Evolutionary conservation across 2,113 vertebrate genomes (phyloP).

Genomic region (Tupaia tana): DNA sequence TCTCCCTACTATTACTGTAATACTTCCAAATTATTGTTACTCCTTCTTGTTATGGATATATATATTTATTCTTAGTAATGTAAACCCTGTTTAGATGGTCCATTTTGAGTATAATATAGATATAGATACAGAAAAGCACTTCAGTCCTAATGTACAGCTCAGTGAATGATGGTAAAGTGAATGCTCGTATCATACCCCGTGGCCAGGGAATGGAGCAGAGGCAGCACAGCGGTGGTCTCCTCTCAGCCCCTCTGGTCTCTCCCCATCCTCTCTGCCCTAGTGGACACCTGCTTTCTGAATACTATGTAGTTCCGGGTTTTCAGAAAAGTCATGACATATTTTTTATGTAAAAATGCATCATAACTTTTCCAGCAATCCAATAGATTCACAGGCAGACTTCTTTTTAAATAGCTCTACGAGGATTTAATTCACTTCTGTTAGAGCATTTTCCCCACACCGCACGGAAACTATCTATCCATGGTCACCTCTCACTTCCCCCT

Average conservation of each 20-base stretch:
- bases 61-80: background rate
- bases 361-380: too few species aligned
- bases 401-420: background rate
- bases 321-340: background rate
- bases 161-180: background rate
- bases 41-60: background rate
- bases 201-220: background rate
- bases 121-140: background rate
- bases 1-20: background rate
- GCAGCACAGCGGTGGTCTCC: rapidly evolving
- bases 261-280: background rate
- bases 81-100: background rate
- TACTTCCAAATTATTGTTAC: background rate
- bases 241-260: background rate
- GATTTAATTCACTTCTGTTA: constrained; percentile 1
- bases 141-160: background rate
- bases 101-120: background rate
- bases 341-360: too few species aligned
- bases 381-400: background rate
- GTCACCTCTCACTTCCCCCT: background rate
- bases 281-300: background rate
- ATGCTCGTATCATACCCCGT: background rate
- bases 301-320: background rate
- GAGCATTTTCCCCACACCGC: background rate
- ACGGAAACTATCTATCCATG: background rate